phyloP scores from a whole-genome alignment of 2,797 vertebrate species.

The Podarcis lilfordi region DNA sequence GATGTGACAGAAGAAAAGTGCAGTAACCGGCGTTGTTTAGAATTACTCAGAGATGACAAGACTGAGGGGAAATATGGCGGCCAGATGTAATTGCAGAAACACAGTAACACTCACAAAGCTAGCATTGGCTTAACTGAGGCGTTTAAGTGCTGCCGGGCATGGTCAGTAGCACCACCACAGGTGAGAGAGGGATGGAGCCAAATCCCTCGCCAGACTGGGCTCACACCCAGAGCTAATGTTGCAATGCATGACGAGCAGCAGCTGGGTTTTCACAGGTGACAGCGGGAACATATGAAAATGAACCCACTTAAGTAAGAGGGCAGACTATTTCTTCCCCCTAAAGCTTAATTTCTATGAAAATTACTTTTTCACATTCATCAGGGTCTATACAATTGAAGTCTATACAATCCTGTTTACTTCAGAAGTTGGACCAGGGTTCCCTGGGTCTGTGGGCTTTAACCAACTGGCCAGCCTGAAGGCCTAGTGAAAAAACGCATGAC shows the following conservation, averaged over 20 bases:
- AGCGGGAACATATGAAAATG: neutral
- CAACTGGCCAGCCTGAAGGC: neutral
- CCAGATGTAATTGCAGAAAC: constrained; percentile 62
- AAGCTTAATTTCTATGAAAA: neutral
- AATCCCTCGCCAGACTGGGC: constrained; percentile 49
- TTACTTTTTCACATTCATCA: neutral
- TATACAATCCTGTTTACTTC: neutral
- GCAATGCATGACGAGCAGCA: neutral
- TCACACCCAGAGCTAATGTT: constrained; percentile 23
- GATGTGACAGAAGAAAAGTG: constrained; percentile 54
- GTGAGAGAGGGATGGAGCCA: constrained; percentile 45
- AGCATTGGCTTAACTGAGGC: constrained; percentile 34
- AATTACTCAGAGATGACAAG: constrained; percentile 55
- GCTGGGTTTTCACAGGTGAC: neutral
- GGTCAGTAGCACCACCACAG: constrained; percentile 47
- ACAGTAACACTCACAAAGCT: constrained; percentile 53
- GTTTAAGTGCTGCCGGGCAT: constrained; percentile 41
- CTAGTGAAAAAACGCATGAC: neutral
- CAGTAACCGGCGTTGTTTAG: constrained; percentile 59
- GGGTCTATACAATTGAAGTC: neutral
- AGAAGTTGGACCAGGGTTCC: neutral
- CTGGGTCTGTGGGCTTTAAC: neutral
- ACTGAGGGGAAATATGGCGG: constrained; percentile 62
- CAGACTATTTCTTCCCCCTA: neutral
- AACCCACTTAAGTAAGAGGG: neutral